A percentile compares a stretch with the other conserved stretches of the same genome.
Conservation (phyloP, 2,113 vertebrate species). For the Chaetops frenatus region DNA sequence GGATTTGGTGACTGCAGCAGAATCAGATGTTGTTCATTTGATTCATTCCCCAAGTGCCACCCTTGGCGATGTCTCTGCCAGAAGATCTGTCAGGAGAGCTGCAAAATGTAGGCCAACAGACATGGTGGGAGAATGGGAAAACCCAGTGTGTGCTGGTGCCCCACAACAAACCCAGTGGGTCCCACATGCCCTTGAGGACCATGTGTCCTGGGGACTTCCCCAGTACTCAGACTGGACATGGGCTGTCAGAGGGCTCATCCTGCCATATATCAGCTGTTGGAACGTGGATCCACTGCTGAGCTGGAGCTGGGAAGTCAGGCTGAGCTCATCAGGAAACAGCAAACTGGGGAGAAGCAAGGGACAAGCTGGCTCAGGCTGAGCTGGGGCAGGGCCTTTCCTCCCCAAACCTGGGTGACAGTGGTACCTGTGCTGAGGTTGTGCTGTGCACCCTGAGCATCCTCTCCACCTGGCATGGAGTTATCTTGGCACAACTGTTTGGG, state of each 20-base stretch:
- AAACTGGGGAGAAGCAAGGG: background rate
- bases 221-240: rapidly evolving
- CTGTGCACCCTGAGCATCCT: background rate
- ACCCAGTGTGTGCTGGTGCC: background rate
- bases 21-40: background rate
- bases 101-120: background rate
- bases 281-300: background rate
- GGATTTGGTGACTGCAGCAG: background rate
- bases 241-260: background rate
- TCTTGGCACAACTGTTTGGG: background rate
- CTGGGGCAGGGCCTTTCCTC: background rate
- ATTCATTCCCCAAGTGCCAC: background rate
- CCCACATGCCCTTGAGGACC: background rate
- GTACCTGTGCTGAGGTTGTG: rapidly evolving
- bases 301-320: background rate
- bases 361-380: background rate
- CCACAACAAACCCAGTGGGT: background rate
- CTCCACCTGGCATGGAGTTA: background rate
- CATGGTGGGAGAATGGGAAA: background rate
- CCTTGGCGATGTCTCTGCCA: background rate
- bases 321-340: background rate
- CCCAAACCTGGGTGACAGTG: background rate
- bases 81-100: background rate
- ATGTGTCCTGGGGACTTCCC: background rate
- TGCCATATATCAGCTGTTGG: background rate